These are phyloP conservation scores for Tachuris rubrigastra DNA, from an alignment of 2,113 vertebrate species.

Conservation along the genomic window DNA sequence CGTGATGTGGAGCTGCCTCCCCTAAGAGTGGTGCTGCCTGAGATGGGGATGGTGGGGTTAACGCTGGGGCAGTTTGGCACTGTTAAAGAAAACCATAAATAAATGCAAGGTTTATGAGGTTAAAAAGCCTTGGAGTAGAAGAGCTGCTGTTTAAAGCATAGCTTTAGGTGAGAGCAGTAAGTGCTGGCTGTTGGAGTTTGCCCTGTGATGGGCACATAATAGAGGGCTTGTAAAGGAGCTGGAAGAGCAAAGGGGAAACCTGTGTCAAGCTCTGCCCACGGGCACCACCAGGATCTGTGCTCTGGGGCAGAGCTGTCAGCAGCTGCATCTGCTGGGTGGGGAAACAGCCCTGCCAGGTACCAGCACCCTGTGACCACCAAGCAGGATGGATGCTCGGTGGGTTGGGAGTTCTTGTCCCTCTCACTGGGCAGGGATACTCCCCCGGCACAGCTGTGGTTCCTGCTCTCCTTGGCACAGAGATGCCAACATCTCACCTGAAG, in stretches of 20 bases:
- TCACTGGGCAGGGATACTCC: background rate
- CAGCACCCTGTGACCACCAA: background rate
- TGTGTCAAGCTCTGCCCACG: rapidly evolving
- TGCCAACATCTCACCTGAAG: background rate
- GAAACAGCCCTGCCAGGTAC: background rate
- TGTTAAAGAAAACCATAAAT: background rate
- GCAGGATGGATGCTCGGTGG: background rate
- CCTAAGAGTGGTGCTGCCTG: rapidly evolving
- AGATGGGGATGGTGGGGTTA: background rate
- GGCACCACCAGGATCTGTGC: background rate
- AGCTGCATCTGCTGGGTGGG: background rate
- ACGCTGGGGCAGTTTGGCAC: background rate
- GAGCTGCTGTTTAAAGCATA: background rate
- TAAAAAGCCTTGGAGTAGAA: background rate
- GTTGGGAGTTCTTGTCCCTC: background rate
- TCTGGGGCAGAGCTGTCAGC: background rate
- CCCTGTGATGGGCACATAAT: background rate
- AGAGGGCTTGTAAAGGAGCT: background rate
- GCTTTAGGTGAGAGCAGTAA: background rate
- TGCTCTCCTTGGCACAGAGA: background rate
- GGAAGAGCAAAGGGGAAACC: background rate
- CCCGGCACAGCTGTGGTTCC: rapidly evolving
- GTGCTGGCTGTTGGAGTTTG: background rate
- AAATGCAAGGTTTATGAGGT: background rate
- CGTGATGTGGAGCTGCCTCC: background rate